These are phyloP conservation scores for Clamator glandarius DNA, from an alignment of 2,797 vertebrate genomes.

Conservation along the genomic window DNA sequence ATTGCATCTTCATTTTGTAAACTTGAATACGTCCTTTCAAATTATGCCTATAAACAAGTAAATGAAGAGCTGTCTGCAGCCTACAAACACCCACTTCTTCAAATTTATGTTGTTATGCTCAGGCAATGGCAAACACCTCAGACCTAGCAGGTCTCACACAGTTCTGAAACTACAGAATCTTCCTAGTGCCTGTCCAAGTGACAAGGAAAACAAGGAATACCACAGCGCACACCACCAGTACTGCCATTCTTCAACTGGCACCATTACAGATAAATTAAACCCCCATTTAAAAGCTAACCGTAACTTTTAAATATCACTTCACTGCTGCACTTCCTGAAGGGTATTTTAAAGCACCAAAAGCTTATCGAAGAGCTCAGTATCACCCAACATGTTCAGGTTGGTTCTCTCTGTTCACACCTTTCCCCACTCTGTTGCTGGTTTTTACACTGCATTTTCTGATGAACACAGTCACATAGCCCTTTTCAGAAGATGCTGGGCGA, in stretches of 20 bases:
- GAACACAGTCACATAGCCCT: not conserved
- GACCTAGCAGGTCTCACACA: not conserved
- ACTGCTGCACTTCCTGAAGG: not conserved
- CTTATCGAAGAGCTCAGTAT: not conserved
- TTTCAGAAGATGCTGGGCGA: not conserved
- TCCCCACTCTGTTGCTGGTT: not conserved
- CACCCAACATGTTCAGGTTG: not conserved
- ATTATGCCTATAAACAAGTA: not conserved
- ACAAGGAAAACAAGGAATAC: not conserved
- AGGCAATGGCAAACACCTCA: not conserved
- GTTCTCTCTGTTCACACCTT: slow-evolving; percentile 6
- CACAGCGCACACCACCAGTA: not conserved
- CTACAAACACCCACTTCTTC: not conserved
- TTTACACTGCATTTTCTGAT: slow-evolving; percentile 36
- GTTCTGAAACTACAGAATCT: not conserved
- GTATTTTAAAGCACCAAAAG: not conserved
- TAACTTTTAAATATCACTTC: not conserved
- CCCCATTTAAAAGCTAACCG: not conserved
- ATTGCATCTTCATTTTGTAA: not conserved
- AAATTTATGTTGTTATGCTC: not conserved
- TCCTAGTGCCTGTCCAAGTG: not conserved
- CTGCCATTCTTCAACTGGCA: not conserved
- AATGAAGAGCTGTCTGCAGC: not conserved
- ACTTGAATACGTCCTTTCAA: not conserved
- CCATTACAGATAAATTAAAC: not conserved